Conservation (phyloP, 2,113 vertebrate species). For the Nansenia antarctica region DNA sequence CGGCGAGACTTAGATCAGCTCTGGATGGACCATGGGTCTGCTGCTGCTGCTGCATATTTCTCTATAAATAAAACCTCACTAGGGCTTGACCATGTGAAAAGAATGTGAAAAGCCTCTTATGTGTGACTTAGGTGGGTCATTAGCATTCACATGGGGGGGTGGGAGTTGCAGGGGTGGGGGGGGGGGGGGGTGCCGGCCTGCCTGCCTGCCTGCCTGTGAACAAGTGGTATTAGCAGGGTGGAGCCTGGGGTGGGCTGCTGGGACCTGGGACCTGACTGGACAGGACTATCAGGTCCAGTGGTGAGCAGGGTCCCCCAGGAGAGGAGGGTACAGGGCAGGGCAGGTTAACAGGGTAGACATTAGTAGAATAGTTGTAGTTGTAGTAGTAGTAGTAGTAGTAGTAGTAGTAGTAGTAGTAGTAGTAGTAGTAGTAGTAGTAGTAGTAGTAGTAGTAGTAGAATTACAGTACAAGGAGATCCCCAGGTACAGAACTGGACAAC, state of each 20-base stretch:
- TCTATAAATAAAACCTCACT: neutral
- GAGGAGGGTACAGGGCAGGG: constrained; percentile 20
- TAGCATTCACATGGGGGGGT: constrained; percentile 65
- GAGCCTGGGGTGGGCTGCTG: constrained; percentile 39
- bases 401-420: constrained; percentile 23
- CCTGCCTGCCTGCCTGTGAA: constrained; percentile 20
- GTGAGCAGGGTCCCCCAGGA: constrained; percentile 19
- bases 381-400: constrained; percentile 24
- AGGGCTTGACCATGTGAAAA: constrained; percentile 44
- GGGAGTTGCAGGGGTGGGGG: constrained; percentile 3
- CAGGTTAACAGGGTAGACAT: neutral
- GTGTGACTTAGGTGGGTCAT: constrained; percentile 65
- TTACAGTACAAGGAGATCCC: constrained; percentile 36
- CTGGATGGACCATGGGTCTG: neutral
- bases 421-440: constrained; percentile 20
- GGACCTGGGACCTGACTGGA: constrained; percentile 12
- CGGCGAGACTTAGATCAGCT: constrained; percentile 15
- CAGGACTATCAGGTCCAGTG: constrained; percentile 28
- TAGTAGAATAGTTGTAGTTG: no score
- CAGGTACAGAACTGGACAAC: constrained; percentile 41
- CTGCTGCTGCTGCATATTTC: neutral
- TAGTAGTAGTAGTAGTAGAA: constrained; percentile 24
- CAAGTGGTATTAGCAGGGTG: constrained; percentile 56
- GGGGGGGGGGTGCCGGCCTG: neutral
- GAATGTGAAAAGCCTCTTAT: constrained; percentile 79